Conservation (phyloP, 2,113 vertebrate genomes). For the Ammospiza nelsoni region DNA sequence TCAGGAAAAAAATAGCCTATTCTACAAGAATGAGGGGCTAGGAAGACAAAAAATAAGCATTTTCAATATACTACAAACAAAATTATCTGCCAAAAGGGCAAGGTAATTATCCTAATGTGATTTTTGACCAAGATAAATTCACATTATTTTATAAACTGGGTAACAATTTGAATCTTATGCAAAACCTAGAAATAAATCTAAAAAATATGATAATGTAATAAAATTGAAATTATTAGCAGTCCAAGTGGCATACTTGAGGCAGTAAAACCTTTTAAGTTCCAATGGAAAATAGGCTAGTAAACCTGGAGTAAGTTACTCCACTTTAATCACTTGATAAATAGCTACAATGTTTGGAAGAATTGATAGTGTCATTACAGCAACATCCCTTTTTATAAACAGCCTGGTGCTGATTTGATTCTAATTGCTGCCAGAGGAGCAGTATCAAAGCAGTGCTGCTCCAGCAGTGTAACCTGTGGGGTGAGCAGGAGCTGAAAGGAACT, state of each 20-base stretch:
- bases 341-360: constrained; percentile 64
- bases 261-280: constrained; percentile 69
- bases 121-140: constrained; percentile 73
- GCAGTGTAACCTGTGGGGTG: not conserved
- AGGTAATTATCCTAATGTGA: constrained; percentile 72
- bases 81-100: constrained; percentile 71
- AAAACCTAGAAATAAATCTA: constrained; percentile 73
- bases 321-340: constrained; percentile 72
- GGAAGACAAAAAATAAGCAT: constrained; percentile 62
- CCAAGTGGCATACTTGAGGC: constrained; percentile 59
- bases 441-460: constrained; percentile 27
- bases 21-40: constrained; percentile 21
- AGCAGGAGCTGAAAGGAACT: not conserved
- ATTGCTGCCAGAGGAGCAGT: constrained; percentile 56
- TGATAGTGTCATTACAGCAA: constrained; percentile 66
- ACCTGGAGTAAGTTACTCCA: constrained; percentile 67
- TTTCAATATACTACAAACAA: constrained; percentile 68
- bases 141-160: constrained; percentile 64
- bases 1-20: not conserved
- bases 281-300: constrained; percentile 68
- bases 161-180: constrained; percentile 71
- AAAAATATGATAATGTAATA: constrained; percentile 76
- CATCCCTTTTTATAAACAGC: constrained; percentile 66
- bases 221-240: constrained; percentile 69
- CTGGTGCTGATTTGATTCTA: constrained; percentile 62